Base-by-base conservation (phyloP, 1,140 invertebrate genomes). In the Sminthurides bifidus region DNA sequence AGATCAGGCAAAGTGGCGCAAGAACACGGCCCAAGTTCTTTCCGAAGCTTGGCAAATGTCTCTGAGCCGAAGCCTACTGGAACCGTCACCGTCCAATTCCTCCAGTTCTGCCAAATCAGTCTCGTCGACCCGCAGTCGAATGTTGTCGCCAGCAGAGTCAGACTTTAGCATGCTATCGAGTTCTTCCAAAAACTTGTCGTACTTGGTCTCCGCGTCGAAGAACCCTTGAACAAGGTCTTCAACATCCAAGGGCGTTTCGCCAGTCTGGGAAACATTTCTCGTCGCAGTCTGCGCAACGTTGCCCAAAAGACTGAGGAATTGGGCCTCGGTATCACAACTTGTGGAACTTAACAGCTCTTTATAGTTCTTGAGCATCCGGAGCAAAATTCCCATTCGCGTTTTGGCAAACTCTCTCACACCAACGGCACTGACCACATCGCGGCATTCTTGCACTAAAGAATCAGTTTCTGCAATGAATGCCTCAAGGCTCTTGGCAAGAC, bases 1-100 rank as follows among this genome's bases (percentile, higher is more conserved):
- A 17, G 52, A 48, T 64, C 62, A 64, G 33, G 62, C 56, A 52
- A 64, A 61, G 44, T 59, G 56, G 21, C 62, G 52, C 12, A 64
- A 53, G 26, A 64, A 59, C 14, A 64, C 43, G 8, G 51, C 27
- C 51, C 50, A 59, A 15, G 58, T 55, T 21, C 23, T 56, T 29
- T 60, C 27, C 12, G 19, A 38, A 48, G 6, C 40, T 38, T 27
- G 10, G 23, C 27, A 44, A 24, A 45, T 29, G 14, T 55, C 35
- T 35, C 14, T 41, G 2, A 53, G 21, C 14, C 12, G 35, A 41
- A 27, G 51, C 37, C n/a, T 40, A 10, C n/a, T 8, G 27, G 38
- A 4, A 21, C 26, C 33, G 33, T 37, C 33, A 37, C 33, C 19
- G 27, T 37, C n/a, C 2, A 46, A 15, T 33, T 26, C 44, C 14